Conservation (phyloP, 2,888 invertebrate genomes). For the Erannis defoliaria region DNA sequence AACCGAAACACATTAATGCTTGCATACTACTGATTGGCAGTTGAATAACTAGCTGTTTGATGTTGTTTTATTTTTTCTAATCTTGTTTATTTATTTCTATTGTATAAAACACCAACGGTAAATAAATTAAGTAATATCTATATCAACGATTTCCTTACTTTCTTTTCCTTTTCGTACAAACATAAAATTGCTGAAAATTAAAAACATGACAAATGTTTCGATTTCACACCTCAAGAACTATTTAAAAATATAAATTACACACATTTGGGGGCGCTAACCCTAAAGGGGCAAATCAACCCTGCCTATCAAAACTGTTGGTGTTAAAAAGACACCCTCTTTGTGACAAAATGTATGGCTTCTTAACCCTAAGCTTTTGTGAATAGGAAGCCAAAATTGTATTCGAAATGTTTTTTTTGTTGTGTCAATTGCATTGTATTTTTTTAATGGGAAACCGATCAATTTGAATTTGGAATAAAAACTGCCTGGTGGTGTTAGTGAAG, state of each 20-base stretch:
- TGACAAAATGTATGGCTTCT: conserved; percentile 78
- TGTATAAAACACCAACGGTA: too few relatives aligned
- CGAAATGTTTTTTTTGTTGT: conserved; percentile 70
- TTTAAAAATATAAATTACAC: conserved; percentile 40
- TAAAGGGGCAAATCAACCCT: conserved; percentile 66
- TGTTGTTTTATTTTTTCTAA: too few relatives aligned
- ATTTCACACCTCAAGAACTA: conserved; percentile 40
- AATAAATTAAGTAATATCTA: too few relatives aligned
- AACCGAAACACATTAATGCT: too few relatives aligned
- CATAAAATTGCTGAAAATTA: not conserved
- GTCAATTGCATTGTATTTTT: conserved; percentile 62
- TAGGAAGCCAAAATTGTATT: conserved; percentile 79
- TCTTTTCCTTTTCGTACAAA: too few relatives aligned
- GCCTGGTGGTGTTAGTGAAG: conserved; percentile 6
- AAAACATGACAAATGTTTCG: conserved; percentile 36
- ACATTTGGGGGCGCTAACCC: conserved; percentile 68
- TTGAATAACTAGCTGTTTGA: too few relatives aligned
- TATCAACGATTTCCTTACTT: too few relatives aligned
- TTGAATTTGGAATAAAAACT: conserved; percentile 37
- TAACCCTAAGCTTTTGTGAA: conserved; percentile 78
- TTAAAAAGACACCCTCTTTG: conserved; percentile 83
- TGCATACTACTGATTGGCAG: too few relatives aligned
- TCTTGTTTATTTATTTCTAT: too few relatives aligned
- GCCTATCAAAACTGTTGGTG: conserved; percentile 76
- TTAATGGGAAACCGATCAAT: conserved; percentile 52